Evolutionary conservation across 2,888 invertebrate species (phyloP), one percentile per base, ranked within the genome.

Genomic region (Drosophila conformis): DNA sequence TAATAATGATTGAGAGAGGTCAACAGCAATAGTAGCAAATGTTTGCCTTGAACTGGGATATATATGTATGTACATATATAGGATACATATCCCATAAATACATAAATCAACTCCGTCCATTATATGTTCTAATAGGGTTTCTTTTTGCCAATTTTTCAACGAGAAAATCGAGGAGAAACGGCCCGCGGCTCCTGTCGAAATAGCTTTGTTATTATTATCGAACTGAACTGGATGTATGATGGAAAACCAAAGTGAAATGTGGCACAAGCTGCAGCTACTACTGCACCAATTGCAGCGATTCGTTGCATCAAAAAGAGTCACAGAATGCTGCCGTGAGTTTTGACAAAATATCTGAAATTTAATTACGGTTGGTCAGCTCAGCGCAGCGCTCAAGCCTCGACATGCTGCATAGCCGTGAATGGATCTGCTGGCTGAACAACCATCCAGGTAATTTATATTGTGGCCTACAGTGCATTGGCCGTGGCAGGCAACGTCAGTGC

Each of bases 301-400:
- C n/a, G n/a, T 7, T 57, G 27, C n/a, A n/a, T 25, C 13, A 18
- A 27, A 31, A 64, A 49, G 36, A 36, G 25, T 35, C 31, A 27
- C 49, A 54, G 49, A 56, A 51, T 59, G 56, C 60, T 59, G 73
- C 65, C 85, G 77, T 79, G 87, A 82, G 89, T 85, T 87, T 68
- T 81, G 85, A 78, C 82, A 76, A 78, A 82, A 85, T 74, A 73
- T 73, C 79, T 58, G 73, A 85, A 87, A 87, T 89, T 87, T 87
- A 87, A 87, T 89, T 89, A 85, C 81, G 73, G 54, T 36, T 59
- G 54, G 56, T 57, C 73, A 42, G 70, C 51, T n/a, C 67, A 18
- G 46, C 25, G 52, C 65, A 63, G 46, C 51, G 58, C 56, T 56
- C 59, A 63, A 76, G 42, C 56, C 38, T 46, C 69, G 60, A 69